Base-by-base conservation (phyloP, 2,888 invertebrate genomes). In the Synergus itoensis region DNA sequence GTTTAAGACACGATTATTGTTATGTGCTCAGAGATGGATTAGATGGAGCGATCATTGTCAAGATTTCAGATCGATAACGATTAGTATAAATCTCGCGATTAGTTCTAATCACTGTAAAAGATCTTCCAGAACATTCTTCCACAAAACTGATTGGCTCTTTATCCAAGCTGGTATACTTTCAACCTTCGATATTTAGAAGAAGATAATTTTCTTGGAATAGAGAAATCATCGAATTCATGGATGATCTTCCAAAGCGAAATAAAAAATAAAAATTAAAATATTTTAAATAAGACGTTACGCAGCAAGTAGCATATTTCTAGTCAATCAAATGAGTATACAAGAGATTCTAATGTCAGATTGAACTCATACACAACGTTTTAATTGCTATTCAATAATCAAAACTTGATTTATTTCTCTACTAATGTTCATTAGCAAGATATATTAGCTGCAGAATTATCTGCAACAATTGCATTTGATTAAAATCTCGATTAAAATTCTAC, bases 31-130 rank as follows among this genome's bases (percentile, higher is more conserved):
- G 28, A 63, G 63, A 63, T 63, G 36, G 16, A 63, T 63, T 48
- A n/a, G 48, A 48, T 48, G 48, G 36, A 36, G 63, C 16, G 63
- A 63, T 63, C 28, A 63, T 63, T 63, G 63, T 63, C 36, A 21
- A 16, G 36, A 63, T 28, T 63, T 36, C 12, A 63, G 21, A 63
- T 63, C 12, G 21, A 63, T 14, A 63, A 28, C 14, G 63, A 63
- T 63, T 14, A 63, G 63, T 21, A 63, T 63, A 28, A 63, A 28
- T 63, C 16, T 4, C 28, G 28, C 63, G 63, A 63, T 63, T 36
- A 36, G 5, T 63, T 36, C 36, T 36, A 63, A 63, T 36, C 63
- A 36, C 5, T 8, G n/a, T n/a, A 53, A 53, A n/a, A 12, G 53
- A 53, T n/a, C n/a, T n/a, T n/a, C n/a, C 53, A n/a, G 16, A 53